Conservation (phyloP, 2,113 vertebrate species). For the Planiliza haematocheilus region DNA sequence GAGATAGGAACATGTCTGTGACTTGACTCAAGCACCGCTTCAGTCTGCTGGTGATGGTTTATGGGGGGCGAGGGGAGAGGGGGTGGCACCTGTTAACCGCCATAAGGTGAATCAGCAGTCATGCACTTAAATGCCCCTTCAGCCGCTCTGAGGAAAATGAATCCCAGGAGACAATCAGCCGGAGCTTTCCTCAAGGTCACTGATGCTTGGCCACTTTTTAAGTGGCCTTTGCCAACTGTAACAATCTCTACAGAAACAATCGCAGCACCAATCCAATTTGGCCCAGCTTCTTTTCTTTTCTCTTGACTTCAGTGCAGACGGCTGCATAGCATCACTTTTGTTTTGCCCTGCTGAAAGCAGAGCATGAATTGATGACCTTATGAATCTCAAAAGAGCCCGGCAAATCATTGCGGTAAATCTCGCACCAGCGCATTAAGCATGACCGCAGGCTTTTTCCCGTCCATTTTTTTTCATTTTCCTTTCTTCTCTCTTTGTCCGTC, state of each 20-base stretch:
- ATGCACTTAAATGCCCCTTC: conserved; percentile 53
- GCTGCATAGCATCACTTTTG: conserved; percentile 53
- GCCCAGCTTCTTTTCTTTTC: conserved; percentile 46
- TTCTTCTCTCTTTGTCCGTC: conserved; percentile 39
- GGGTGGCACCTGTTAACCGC: conserved; percentile 41
- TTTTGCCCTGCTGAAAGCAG: conserved; percentile 65
- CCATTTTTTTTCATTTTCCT: conserved; percentile 7
- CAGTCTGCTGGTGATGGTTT: conserved; percentile 44
- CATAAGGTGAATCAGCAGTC: conserved; percentile 64
- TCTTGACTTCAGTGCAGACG: conserved; percentile 44
- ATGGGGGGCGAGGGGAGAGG: conserved; percentile 8
- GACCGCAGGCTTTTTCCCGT: conserved; percentile 58
- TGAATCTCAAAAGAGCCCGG: conserved; percentile 70
- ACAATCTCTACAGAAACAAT: conserved; percentile 72
- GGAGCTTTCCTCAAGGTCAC: conserved; percentile 69
- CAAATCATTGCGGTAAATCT: conserved; percentile 74
- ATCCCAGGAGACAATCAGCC: conserved; percentile 59
- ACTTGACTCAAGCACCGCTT: conserved; percentile 42
- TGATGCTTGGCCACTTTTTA: conserved; percentile 63
- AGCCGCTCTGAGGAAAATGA: conserved; percentile 48
- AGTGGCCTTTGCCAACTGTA: conserved; percentile 65
- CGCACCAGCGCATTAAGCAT: conserved; percentile 67
- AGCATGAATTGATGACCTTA: conserved; percentile 77
- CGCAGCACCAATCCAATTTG: conserved; percentile 71
- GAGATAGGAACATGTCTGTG: conserved; percentile 52